Conservation (phyloP, 2,113 vertebrate genomes). For the Meles meles region DNA sequence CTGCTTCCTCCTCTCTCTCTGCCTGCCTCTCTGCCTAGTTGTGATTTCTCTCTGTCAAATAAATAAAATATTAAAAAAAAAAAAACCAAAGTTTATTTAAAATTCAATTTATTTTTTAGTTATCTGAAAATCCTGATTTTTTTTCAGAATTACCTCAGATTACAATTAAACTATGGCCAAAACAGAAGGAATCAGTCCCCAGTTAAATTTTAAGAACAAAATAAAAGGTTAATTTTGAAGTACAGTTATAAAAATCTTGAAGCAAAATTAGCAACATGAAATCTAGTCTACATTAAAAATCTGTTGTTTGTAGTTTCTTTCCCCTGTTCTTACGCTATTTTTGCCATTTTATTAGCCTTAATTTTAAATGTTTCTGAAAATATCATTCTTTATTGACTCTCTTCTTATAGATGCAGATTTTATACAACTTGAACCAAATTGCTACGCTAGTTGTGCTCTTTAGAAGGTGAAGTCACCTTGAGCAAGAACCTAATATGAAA, state of each 20-base stretch:
- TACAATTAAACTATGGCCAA: neutral
- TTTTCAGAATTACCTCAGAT: conserved; percentile 1
- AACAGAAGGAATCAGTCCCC: neutral
- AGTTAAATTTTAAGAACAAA: conserved; percentile 1
- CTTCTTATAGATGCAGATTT: neutral
- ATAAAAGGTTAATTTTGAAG: conserved; percentile 23
- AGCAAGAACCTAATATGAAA: neutral
- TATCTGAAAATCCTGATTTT: neutral
- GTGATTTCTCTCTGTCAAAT: too few species aligned
- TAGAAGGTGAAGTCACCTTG: neutral
- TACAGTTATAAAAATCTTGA: neutral
- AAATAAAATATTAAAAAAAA: too few species aligned
- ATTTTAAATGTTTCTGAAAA: conserved; percentile 21
- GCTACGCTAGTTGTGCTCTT: neutral
- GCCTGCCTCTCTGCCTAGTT: too few species aligned
- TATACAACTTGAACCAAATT: neutral
- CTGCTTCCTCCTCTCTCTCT: too few species aligned
- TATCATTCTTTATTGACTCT: neutral
- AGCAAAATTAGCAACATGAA: conserved; percentile 28
- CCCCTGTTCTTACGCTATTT: neutral
- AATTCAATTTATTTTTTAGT: neutral
- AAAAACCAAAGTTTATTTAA: neutral
- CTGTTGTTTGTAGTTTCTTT: neutral
- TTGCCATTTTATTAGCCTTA: neutral
- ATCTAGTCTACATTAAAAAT: neutral